Evolutionary conservation across 2,888 invertebrate genomes (phyloP).

Genomic region (Sarcophaga subvicina): DNA sequence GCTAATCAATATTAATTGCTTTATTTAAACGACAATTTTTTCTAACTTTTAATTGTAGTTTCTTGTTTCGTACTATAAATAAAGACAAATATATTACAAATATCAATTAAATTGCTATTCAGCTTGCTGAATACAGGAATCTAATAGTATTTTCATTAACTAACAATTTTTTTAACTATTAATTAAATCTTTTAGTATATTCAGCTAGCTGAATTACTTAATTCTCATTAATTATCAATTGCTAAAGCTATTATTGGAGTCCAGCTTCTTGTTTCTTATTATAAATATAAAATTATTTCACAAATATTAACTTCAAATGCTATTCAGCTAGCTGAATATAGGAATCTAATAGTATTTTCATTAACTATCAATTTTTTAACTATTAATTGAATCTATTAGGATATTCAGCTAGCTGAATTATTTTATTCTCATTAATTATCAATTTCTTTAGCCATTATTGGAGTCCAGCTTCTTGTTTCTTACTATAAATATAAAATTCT

Average conservation of each 20-base stretch:
- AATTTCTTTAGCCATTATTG: too few species aligned
- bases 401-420: conserved; percentile 38
- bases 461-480: background rate
- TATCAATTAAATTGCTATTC: conserved; percentile 5
- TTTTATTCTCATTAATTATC: too few species aligned
- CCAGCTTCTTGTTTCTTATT: background rate
- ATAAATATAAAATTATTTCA: too few species aligned
- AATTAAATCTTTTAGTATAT: background rate
- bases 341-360: background rate
- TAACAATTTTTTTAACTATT: background rate
- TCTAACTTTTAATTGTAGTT: background rate
- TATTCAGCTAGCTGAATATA: conserved; percentile 41
- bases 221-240: too few species aligned
- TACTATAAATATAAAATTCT: too few species aligned
- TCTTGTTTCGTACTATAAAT: too few species aligned
- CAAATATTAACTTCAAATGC: too few species aligned
- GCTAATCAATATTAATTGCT: background rate
- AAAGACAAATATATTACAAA: too few species aligned
- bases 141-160: too few species aligned
- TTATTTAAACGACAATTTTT: background rate
- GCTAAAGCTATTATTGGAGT: too few species aligned
- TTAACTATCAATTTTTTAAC: background rate
- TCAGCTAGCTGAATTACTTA: conserved; percentile 52
- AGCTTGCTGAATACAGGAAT: background rate
- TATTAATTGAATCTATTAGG: background rate